phyloP scores from a whole-genome alignment of 2,797 vertebrate species.

The Micromesistius poutassou region DNA sequence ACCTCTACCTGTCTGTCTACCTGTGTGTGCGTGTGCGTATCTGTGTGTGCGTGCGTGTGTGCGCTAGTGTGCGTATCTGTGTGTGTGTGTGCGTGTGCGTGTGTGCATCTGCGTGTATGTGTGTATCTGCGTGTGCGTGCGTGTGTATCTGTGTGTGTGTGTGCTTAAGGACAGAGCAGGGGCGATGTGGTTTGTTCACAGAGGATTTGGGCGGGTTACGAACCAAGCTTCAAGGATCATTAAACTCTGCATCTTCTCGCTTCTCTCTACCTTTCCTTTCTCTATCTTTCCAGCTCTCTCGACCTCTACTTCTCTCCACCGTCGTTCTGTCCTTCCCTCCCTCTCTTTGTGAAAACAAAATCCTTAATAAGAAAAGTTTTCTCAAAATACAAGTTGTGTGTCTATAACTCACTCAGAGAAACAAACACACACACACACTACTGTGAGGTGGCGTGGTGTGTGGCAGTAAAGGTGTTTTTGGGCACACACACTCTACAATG shows the following conservation, averaged over 20 bases:
- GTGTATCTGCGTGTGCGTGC: too few relatives aligned
- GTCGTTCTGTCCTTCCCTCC: too few relatives aligned
- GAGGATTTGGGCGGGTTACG: neutral
- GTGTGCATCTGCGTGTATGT: too few relatives aligned
- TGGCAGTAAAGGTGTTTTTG: neutral
- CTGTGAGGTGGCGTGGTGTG: neutral
- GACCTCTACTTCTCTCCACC: too few relatives aligned
- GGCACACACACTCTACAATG: neutral
- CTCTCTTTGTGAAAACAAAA: neutral
- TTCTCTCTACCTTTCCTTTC: neutral
- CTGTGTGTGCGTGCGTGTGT: too few relatives aligned
- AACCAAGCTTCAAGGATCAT: constrained; percentile 1
- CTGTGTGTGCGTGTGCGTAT: neutral
- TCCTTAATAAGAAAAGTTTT: neutral
- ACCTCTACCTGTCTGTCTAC: neutral
- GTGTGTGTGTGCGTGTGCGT: neutral
- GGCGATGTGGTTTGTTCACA: neutral
- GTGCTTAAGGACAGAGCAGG: neutral
- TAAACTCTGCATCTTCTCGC: neutral
- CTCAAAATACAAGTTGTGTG: neutral
- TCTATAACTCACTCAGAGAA: neutral
- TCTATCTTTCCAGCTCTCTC: neutral
- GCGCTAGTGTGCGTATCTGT: neutral
- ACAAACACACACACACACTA: neutral
- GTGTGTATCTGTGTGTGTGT: neutral